phyloP scores from a whole-genome alignment of 2,888 invertebrate species.

The Lithophane leautieri region DNA sequence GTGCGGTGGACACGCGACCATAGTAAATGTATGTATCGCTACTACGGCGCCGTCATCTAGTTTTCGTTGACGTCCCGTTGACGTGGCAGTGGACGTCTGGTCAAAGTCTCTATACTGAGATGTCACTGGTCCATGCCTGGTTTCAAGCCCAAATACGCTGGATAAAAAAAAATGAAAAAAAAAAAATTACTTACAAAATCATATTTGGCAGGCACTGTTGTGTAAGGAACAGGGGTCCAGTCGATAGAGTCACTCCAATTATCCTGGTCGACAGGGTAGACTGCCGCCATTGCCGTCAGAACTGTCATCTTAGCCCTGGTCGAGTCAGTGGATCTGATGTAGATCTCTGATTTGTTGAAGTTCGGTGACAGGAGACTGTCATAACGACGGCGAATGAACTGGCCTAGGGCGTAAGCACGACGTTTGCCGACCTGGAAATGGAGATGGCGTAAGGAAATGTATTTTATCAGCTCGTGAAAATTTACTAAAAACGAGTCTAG shows the following conservation, averaged over 20 bases:
- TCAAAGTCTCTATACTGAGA: no score
- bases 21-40: no score
- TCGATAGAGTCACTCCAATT: conserved; percentile 70
- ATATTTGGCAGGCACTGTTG: conserved; percentile 71
- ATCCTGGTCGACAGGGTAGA: conserved; percentile 66
- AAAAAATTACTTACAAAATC: conserved; percentile 73
- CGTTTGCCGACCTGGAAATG: conserved; percentile 31
- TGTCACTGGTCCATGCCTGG: no score
- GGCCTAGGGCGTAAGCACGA: conserved; percentile 32
- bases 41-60: no score
- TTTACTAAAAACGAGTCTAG: no score
- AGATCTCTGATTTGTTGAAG: conserved; percentile 77
- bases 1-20: no score
- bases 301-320: conserved; percentile 77
- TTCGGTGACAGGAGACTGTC: conserved; percentile 66
- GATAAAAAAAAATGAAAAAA: background rate
- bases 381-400: conserved; percentile 67
- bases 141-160: no score
- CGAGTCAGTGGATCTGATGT: conserved; percentile 77
- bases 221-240: conserved; percentile 76
- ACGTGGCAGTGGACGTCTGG: no score
- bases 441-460: background rate
- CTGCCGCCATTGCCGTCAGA: conserved; percentile 72
- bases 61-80: no score
- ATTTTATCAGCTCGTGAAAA: no score